Evolutionary conservation across 2,888 invertebrate genomes (phyloP).

Genomic region (Schrankia costaestrigalis): DNA sequence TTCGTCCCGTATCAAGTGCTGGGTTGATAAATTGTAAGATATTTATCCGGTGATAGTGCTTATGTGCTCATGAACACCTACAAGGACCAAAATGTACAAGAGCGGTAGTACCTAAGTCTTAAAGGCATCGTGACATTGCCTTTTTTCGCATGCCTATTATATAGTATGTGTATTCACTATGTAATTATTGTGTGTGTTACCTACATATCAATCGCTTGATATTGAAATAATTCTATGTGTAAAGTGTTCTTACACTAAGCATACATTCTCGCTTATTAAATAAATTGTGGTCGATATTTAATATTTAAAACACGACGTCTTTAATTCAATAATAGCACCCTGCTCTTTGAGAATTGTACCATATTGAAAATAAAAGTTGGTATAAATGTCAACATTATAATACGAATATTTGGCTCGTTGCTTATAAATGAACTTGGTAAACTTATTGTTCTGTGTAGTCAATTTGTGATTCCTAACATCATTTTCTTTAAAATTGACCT

Average conservation of each 20-base stretch:
- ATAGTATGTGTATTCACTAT: conserved; percentile 18
- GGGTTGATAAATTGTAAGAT: background rate
- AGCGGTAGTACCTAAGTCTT: conserved; percentile 29
- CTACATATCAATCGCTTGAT: conserved; percentile 50
- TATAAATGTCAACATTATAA: conserved; percentile 13
- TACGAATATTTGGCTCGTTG: conserved; percentile 37
- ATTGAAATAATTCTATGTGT: conserved; percentile 25
- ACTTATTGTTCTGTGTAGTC: conserved; percentile 57
- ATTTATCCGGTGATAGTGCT: no score
- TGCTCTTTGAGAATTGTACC: conserved; percentile 42
- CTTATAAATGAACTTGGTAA: conserved; percentile 36
- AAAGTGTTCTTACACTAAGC: conserved; percentile 21
- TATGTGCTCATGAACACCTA: conserved; percentile 16
- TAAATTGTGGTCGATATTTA: conserved; percentile 22
- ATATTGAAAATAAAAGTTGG: conserved; percentile 14
- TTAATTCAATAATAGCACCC: conserved; percentile 60
- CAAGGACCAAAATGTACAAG: conserved; percentile 40
- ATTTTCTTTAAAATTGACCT: conserved; percentile 60
- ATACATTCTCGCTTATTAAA: conserved; percentile 15
- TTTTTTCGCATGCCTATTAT: conserved; percentile 10
- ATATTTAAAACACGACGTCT: conserved; percentile 29
- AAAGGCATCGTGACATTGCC: conserved; percentile 11
- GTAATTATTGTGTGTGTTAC: conserved; percentile 36
- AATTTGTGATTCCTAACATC: conserved; percentile 58
- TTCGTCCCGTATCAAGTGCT: background rate